Evolutionary conservation across 2,113 vertebrate species (phyloP), one percentile per base, ranked within the genome.

Genomic region (Electrona antarctica): DNA sequence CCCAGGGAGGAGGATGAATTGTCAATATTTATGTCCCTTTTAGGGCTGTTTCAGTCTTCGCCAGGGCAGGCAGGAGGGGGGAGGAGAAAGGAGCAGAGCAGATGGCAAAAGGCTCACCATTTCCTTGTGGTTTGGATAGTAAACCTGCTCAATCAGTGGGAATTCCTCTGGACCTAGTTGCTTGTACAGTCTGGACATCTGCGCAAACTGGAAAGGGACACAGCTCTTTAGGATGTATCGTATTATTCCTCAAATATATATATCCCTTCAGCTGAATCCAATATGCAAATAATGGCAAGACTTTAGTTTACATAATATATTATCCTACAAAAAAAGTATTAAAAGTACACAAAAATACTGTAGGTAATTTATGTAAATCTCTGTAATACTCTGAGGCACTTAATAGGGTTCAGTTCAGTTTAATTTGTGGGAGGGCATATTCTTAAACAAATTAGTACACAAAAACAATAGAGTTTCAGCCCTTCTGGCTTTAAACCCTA

Each of bases 71-170:
- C 64, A 62, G 65, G 56, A 55, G 58, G 63, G 9, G 46, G 21
- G 2, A 7, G 61, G 64, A 41, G 61, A 55, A 50, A 33, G 12
- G 46, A 7, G 65, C 15, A 58, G 41, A 67, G 67, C 78, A 78
- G 81, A 81, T 74, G 74, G 73, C 60, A 70, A 6, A 64, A 55
- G 46, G 81, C 95, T 95, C 87, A 97, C 96, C 96, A 97, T 97
- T 84, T 97, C 95, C 82, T 93, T 95, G 90, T 97, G 94, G 86
- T 97, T 97, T 74, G 96, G 95, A 82, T 96, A 97, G 90, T 93
- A 97, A 79, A 95, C 94, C 91, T 97, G 96, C 64, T 97, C 94
- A 8, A 97, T 97, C 80, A 97, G 91, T 14, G 96, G 96, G 87
- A 97, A 97, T 69, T 96, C 95, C 60, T 95, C 94, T 33, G 94